Evolutionary conservation across 2,888 invertebrate species (phyloP), one percentile per base, ranked within the genome.

Genomic region (Agonopterix heracliana): DNA sequence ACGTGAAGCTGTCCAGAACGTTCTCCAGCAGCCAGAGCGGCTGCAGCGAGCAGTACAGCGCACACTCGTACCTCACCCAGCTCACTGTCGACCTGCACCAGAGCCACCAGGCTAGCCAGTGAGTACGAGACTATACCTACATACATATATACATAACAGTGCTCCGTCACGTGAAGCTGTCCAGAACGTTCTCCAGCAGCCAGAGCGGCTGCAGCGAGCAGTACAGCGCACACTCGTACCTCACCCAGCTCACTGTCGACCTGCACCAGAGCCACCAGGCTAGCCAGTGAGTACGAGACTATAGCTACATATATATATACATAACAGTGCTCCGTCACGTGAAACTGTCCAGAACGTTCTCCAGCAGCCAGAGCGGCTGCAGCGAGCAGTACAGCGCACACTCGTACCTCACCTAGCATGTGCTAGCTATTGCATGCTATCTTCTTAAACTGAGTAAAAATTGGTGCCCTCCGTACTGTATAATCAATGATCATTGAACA

Each of bases 151-250:
- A 14, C 14, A 14, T 14, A 14, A 90, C 93, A 47, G 80, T 95
- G 34, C 77, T 95, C 50, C 92, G 91, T 36, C 90, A 92, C 68
- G 86, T 94, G 59, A 90, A 90, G 64, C 82, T 94, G 47, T 56
- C 72, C 0, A 52, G 55, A 8, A 49, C 53, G 3, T 46, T 53
- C 17, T 43, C 47, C 8, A 63, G 60, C 60, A 77, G 76, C 40
- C 74, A 72, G 59, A 55, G 65, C 52, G 50, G 52, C 3, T 64
- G 65, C 64, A 78, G 76, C 56, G 79, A 76, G 9, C 71, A 66
- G 51, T 67, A 60, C 68, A 88, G 89, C 47, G 81, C 83, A 0
- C 76, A 81, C 57, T 91, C 90, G 0, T 81, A 90, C 62, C 86
- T 90, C 65, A 91, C 90, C 13, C 91, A 86, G 74, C 76, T 91